These are phyloP conservation scores for Agrotis exclamationis DNA, from an alignment of 2,888 invertebrate species.

Conservation along the genomic window DNA sequence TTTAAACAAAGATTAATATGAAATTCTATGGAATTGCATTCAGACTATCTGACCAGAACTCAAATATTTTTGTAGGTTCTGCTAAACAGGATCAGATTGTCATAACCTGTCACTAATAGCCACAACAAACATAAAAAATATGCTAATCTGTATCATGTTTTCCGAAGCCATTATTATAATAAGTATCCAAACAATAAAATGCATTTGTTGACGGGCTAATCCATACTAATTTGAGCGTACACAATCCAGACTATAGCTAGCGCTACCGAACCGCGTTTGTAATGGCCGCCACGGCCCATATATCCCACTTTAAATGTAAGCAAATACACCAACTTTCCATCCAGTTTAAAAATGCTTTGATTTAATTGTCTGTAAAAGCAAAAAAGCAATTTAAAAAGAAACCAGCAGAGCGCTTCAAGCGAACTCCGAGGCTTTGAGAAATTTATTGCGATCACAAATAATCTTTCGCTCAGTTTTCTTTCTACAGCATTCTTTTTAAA, in stretches of 20 bases:
- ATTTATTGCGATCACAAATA: constrained; percentile 82
- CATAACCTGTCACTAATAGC: background rate
- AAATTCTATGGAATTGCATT: background rate
- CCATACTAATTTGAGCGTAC: constrained; percentile 47
- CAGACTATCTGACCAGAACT: background rate
- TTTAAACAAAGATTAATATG: too few relatives aligned
- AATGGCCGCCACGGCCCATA: constrained; percentile 46
- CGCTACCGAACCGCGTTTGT: constrained; percentile 48
- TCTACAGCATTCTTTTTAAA: constrained; percentile 70
- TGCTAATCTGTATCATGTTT: constrained; percentile 1
- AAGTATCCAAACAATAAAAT: constrained; percentile 26
- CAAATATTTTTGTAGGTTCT: too few relatives aligned
- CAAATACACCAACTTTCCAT: constrained; percentile 39
- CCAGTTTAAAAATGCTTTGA: constrained; percentile 66
- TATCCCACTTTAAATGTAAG: constrained; percentile 50
- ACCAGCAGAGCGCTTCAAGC: constrained; percentile 62
- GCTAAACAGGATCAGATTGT: too few relatives aligned
- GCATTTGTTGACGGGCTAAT: constrained; percentile 40
- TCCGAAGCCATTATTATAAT: constrained; percentile 27
- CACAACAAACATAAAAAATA: constrained; percentile 12
- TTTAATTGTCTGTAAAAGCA: constrained; percentile 78
- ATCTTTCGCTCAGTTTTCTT: constrained; percentile 71
- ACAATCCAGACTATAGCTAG: constrained; percentile 36
- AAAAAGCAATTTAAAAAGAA: constrained; percentile 77
- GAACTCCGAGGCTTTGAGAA: constrained; percentile 72